Evolutionary conservation across 37 sponge, comb jelly and placozoan species (phyloP).

Genomic region (Agelas oroides): DNA sequence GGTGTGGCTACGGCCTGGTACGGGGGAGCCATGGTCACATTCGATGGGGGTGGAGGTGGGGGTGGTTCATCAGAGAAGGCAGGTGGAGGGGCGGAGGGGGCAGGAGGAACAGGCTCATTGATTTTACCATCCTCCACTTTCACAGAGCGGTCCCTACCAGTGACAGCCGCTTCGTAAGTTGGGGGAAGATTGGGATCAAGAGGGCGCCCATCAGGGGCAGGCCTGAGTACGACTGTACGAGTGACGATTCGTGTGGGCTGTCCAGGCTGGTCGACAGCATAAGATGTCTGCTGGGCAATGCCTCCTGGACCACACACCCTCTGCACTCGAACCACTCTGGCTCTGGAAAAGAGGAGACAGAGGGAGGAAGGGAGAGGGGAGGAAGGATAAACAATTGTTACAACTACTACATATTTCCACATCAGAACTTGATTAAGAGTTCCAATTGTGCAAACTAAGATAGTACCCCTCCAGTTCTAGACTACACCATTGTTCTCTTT

Average conservation of each 20-base stretch:
- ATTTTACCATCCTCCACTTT: slow-evolving; percentile 30
- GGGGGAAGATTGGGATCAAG: slow-evolving; percentile 64
- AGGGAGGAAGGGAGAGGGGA: no score
- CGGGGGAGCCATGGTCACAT: neutral
- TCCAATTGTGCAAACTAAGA: neutral
- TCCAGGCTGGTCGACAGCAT: slow-evolving; percentile 32
- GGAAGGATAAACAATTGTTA: neutral
- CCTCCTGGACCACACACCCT: slow-evolving; percentile 19
- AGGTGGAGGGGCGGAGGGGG: slow-evolving; percentile 9
- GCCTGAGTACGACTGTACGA: slow-evolving; percentile 41
- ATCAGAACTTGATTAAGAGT: neutral
- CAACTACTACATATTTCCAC: neutral
- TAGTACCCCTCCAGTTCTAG: no score
- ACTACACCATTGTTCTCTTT: no score
- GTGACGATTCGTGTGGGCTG: slow-evolving; percentile 24
- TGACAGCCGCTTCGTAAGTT: slow-evolving; percentile 56
- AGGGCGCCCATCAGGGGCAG: neutral
- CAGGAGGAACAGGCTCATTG: neutral
- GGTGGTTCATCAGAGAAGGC: slow-evolving; percentile 12
- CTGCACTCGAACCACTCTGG: slow-evolving; percentile 27
- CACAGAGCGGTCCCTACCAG: slow-evolving; percentile 51
- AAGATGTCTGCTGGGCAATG: slow-evolving; percentile 34
- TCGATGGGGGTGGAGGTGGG: neutral
- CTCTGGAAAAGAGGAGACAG: neutral
- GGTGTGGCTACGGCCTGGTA: no score